Conservation (phyloP, 2,113 vertebrate species). For the Tachuris rubrigastra region DNA sequence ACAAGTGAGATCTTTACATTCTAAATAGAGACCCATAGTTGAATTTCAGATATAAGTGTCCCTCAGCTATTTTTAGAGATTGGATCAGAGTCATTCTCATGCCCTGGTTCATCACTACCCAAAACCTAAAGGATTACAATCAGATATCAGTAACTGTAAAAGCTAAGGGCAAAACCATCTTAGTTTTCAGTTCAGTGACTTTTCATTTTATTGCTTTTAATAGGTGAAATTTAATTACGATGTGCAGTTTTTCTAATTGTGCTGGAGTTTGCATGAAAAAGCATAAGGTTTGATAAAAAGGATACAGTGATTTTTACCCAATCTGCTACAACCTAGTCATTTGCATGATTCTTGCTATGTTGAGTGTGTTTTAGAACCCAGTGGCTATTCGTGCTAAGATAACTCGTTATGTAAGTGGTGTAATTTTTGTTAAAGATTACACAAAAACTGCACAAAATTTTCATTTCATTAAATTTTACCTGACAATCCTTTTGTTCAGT, state of each 20-base stretch:
- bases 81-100: neutral
- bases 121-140: neutral
- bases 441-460: constrained; percentile 63
- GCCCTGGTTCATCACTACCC: neutral
- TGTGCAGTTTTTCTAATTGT: constrained; percentile 51
- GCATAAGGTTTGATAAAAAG: constrained; percentile 40
- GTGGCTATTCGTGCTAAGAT: constrained; percentile 36
- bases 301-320: constrained; percentile 1
- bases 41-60: neutral
- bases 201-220: constrained; percentile 54
- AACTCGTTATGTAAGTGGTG: constrained; percentile 32
- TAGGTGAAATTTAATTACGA: constrained; percentile 11
- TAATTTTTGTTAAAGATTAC: constrained; percentile 71
- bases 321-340: constrained; percentile 21
- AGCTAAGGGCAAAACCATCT: neutral
- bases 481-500: constrained; percentile 68
- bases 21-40: neutral
- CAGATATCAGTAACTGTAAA: neutral
- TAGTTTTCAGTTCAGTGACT: constrained; percentile 25
- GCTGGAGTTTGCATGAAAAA: constrained; percentile 76
- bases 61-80: neutral
- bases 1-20: neutral
- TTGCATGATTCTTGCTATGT: constrained; percentile 65
- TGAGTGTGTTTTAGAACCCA: constrained; percentile 63
- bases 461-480: constrained; percentile 72